phyloP scores from a whole-genome alignment of 2,888 invertebrate genomes.

The Choreutis nemorana region DNA sequence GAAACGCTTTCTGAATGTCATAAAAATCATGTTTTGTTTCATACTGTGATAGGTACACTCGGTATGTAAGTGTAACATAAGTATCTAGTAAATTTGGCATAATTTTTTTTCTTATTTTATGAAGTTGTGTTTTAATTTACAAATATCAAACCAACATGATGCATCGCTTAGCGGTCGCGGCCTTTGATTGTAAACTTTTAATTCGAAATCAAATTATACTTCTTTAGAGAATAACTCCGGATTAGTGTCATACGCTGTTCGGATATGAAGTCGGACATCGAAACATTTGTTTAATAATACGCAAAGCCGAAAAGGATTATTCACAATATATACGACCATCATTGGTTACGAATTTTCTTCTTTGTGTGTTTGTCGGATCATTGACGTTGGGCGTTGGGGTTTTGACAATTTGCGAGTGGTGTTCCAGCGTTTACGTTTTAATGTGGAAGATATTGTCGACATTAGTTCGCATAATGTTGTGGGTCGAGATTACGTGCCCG shows the following conservation, averaged over 20 bases:
- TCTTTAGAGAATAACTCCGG: conserved; percentile 50
- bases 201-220: conserved; percentile 51
- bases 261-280: conserved; percentile 36
- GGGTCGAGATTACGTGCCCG: conserved; percentile 36
- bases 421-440: background rate
- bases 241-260: conserved; percentile 50
- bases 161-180: too few relatives aligned
- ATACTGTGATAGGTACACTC: conserved; percentile 2
- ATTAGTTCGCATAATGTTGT: conserved; percentile 41
- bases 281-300: conserved; percentile 52
- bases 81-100: too few relatives aligned
- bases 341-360: conserved; percentile 25
- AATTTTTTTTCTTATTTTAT: too few relatives aligned
- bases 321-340: conserved; percentile 21
- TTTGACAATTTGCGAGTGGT: background rate
- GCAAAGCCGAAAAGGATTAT: conserved; percentile 38
- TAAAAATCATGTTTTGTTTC: conserved; percentile 2
- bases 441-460: conserved; percentile 31
- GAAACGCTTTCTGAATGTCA: conserved; percentile 3
- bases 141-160: too few relatives aligned
- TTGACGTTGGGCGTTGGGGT: conserved; percentile 7
- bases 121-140: too few relatives aligned
- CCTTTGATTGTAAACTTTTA: conserved; percentile 47
- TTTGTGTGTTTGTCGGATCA: conserved; percentile 8
- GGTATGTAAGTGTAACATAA: too few relatives aligned